These are phyloP conservation scores for Linnaemya vulpina DNA, from an alignment of 2,888 invertebrate genomes.

Conservation along the genomic window DNA sequence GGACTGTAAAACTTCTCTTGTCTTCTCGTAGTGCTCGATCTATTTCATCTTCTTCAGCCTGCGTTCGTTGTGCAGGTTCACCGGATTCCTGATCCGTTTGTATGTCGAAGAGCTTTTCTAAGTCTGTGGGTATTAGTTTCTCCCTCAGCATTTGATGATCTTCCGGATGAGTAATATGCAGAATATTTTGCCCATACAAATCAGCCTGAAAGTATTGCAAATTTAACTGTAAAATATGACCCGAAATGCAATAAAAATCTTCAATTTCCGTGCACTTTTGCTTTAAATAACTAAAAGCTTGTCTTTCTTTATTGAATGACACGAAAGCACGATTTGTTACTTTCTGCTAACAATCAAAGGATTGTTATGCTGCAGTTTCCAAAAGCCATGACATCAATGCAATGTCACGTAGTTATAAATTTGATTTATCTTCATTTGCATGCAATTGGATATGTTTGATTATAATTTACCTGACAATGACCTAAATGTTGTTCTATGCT, in stretches of 20 bases:
- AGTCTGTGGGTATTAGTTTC: slow-evolving; percentile 85
- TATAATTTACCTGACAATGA: slow-evolving; percentile 88
- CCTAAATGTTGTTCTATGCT: slow-evolving; percentile 93
- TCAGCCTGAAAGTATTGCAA: slow-evolving; percentile 86
- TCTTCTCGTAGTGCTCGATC: slow-evolving; percentile 82
- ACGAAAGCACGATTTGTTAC: slow-evolving; percentile 72
- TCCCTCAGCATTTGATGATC: slow-evolving; percentile 89
- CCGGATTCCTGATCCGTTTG: slow-evolving; percentile 84
- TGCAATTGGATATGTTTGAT: slow-evolving; percentile 1
- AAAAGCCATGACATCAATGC: slow-evolving; percentile 49
- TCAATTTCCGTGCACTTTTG: not conserved
- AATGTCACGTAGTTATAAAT: slow-evolving; percentile 60
- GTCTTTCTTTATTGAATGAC: slow-evolving; percentile 47
- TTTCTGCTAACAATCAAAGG: slow-evolving; percentile 38
- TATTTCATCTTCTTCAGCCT: slow-evolving; percentile 80
- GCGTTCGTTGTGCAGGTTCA: slow-evolving; percentile 84
- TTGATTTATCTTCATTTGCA: not conserved
- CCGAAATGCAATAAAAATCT: not conserved
- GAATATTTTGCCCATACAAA: slow-evolving; percentile 91
- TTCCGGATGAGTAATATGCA: slow-evolving; percentile 91
- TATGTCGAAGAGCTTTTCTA: slow-evolving; percentile 82
- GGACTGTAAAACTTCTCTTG: slow-evolving; percentile 85
- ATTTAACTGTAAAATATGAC: not conserved
- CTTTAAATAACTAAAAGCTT: slow-evolving; percentile 4
- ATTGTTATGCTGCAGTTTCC: slow-evolving; percentile 10